A percentile compares a stretch with the other conserved stretches of the same genome.
Evolutionary conservation across 1,140 invertebrate genomes (phyloP).

Genomic region (Leptestheria dahalacensis): DNA sequence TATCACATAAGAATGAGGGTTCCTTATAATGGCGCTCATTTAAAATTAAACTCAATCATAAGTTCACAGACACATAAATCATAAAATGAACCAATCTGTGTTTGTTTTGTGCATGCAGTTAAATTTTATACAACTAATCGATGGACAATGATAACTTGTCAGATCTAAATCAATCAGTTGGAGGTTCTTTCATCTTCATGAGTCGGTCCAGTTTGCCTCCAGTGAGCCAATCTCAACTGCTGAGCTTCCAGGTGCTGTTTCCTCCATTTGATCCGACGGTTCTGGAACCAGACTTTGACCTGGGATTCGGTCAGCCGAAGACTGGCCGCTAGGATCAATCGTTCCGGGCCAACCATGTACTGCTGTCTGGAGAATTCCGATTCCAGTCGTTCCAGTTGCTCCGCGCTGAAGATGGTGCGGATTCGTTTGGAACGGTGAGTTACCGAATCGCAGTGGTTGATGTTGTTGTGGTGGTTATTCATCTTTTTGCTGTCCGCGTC

Average conservation of each 20-base stretch:
- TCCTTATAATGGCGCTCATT: too few relatives aligned
- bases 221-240: constrained; percentile 30
- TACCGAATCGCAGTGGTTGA: neutral
- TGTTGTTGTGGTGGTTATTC: neutral
- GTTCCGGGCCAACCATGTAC: constrained; percentile 88
- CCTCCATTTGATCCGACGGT: constrained; percentile 87
- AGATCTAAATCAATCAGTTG: too few relatives aligned
- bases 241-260: constrained; percentile 84
- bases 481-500: neutral
- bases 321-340: constrained; percentile 71
- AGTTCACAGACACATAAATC: too few relatives aligned
- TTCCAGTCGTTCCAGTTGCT: constrained; percentile 79
- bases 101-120: too few relatives aligned
- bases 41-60: too few relatives aligned
- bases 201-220: neutral
- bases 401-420: constrained; percentile 84
- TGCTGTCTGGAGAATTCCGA: constrained; percentile 84
- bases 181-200: neutral
- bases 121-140: too few relatives aligned
- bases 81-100: too few relatives aligned
- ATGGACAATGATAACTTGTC: too few relatives aligned
- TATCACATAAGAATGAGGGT: too few relatives aligned
- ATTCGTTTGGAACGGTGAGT: constrained; percentile 51
- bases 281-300: constrained; percentile 97
- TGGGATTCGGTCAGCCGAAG: constrained; percentile 78